These are phyloP conservation scores for Epiblema foenella DNA, from an alignment of 2,888 invertebrate genomes.

Conservation along the genomic window DNA sequence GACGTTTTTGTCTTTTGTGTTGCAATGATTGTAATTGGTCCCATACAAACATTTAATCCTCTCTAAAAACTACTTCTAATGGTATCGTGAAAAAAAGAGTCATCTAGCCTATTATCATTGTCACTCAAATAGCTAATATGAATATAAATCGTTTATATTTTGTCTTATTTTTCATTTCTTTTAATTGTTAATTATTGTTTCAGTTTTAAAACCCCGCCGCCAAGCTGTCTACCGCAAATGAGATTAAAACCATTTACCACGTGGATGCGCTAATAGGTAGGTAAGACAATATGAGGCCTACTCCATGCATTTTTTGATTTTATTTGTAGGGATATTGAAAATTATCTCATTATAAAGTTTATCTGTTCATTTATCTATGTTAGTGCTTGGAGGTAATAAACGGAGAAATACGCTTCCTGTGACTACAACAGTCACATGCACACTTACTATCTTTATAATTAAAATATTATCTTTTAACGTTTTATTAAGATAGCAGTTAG, in stretches of 20 bases:
- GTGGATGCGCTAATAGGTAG: constrained; percentile 83
- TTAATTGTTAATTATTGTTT: constrained; percentile 53
- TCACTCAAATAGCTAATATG: too few species aligned
- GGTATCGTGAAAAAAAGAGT: too few species aligned
- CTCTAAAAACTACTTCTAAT: too few species aligned
- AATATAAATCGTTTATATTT: too few species aligned
- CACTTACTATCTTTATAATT: not conserved
- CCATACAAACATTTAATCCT: too few species aligned
- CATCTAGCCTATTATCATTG: too few species aligned
- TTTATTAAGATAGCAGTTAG: constrained; percentile 18
- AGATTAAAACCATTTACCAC: constrained; percentile 79
- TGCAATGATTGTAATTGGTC: too few species aligned
- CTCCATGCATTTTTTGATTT: not conserved
- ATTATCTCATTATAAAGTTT: not conserved
- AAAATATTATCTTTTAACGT: not conserved
- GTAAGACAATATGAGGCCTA: constrained; percentile 49
- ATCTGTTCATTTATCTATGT: too few species aligned
- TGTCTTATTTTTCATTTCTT: not conserved
- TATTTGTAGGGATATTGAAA: not conserved
- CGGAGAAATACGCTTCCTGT: not conserved
- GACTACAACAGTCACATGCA: not conserved
- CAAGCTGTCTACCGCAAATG: constrained; percentile 85
- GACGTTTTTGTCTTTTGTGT: too few species aligned
- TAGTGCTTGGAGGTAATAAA: not conserved
- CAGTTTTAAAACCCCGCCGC: constrained; percentile 77